phyloP scores from a whole-genome alignment of 2,888 invertebrate species.

The Pheosia gnoma region DNA sequence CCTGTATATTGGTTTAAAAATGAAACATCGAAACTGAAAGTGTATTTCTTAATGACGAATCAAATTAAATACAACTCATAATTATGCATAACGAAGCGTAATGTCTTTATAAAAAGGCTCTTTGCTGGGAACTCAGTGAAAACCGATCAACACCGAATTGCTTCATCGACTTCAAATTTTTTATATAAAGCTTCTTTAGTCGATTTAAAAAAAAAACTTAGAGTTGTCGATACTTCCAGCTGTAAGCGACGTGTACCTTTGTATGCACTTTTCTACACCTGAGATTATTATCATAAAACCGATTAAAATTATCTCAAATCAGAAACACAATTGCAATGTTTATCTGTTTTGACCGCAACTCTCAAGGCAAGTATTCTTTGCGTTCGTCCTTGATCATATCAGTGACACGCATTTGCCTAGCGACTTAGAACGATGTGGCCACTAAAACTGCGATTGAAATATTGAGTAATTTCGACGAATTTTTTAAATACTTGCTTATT shows the following conservation, averaged over 20 bases:
- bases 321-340: constrained; percentile 47
- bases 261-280: constrained; percentile 8
- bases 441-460: constrained; percentile 11
- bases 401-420: constrained; percentile 44
- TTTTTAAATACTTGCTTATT: background rate
- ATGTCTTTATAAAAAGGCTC: background rate
- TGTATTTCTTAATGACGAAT: background rate
- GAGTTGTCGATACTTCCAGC: background rate
- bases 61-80: background rate
- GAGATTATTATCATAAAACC: constrained; percentile 38
- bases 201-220: too few species aligned
- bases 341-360: constrained; percentile 66
- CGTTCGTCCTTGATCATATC: constrained; percentile 51
- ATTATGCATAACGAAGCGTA: background rate
- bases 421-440: constrained; percentile 21
- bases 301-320: constrained; percentile 46
- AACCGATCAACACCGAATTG: background rate
- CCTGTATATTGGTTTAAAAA: background rate
- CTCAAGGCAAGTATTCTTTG: constrained; percentile 42
- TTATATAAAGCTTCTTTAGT: too few species aligned
- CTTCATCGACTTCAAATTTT: background rate
- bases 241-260: background rate
- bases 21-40: background rate
- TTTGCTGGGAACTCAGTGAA: background rate
- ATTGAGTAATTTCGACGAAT: too few species aligned